Percentiles rank a stretch among this genome's conserved stretches.
phyloP scores from a whole-genome alignment of 2,888 invertebrate species.

The Caenorhabditis japonica region DNA sequence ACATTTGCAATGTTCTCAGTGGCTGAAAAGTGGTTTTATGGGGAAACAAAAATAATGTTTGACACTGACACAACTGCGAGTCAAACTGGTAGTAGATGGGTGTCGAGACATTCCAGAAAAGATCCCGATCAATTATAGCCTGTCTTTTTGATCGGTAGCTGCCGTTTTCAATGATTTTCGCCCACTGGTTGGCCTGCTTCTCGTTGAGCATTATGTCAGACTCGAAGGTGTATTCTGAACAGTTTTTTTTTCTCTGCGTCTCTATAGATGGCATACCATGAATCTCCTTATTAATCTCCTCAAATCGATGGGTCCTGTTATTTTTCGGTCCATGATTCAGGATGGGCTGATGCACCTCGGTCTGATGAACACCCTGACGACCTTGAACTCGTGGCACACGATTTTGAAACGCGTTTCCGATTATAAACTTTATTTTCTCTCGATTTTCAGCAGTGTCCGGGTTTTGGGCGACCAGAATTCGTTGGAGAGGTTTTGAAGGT shows the following conservation, averaged over 20 bases:
- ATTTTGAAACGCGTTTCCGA: slow-evolving; percentile 21
- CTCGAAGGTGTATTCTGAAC: slow-evolving; percentile 47
- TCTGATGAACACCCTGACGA: too few species aligned
- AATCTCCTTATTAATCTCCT: slow-evolving; percentile 29
- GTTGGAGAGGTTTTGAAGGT: slow-evolving; percentile 21
- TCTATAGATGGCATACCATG: slow-evolving; percentile 5
- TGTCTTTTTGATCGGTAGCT: slow-evolving; percentile 41
- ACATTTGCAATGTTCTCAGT: slow-evolving; percentile 44
- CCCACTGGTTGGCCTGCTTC: slow-evolving; percentile 30
- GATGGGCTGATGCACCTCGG: too few species aligned
- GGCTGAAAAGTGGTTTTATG: slow-evolving; percentile 13
- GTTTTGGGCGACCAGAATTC: slow-evolving; percentile 35
- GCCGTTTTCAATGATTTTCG: slow-evolving; percentile 26
- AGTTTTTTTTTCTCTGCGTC: not conserved
- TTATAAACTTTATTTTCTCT: slow-evolving; percentile 30
- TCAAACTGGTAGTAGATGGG: slow-evolving; percentile 55
- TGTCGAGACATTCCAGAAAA: slow-evolving; percentile 31
- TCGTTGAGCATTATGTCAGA: slow-evolving; percentile 49
- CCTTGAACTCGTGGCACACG: slow-evolving; percentile 35
- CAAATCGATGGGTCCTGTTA: slow-evolving; percentile 2
- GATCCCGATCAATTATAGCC: slow-evolving; percentile 40
- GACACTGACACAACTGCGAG: slow-evolving; percentile 29
- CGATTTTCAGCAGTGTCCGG: slow-evolving; percentile 39
- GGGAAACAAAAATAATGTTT: not conserved
- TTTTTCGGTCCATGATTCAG: slow-evolving; percentile 3